phyloP scores from a whole-genome alignment of 64 coral and sea anemone species.

The Dendronephthya gigantea region DNA sequence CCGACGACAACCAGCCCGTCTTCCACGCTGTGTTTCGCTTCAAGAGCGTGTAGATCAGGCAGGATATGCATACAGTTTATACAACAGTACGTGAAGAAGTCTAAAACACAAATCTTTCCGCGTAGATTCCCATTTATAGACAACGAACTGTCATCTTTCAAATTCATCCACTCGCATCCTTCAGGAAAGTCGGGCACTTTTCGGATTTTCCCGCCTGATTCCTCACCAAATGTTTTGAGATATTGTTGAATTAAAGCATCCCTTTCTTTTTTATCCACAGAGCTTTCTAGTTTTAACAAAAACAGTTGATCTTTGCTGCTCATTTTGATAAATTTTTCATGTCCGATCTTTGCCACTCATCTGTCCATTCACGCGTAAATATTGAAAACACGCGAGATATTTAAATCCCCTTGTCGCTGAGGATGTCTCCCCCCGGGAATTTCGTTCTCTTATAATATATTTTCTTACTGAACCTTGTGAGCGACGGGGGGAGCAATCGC shows the following conservation, averaged over 20 bases:
- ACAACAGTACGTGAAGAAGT: constrained; percentile 97
- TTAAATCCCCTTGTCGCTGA: too few relatives aligned
- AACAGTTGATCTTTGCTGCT: neutral
- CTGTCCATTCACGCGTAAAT: neutral
- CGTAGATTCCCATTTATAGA: constrained; percentile 43
- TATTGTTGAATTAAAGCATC: neutral
- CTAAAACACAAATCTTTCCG: constrained; percentile 83
- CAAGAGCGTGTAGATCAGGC: constrained; percentile 71
- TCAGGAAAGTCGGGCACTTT: constrained; percentile 66
- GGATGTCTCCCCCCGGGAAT: too few relatives aligned
- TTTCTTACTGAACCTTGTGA: too few relatives aligned
- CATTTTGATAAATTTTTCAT: neutral
- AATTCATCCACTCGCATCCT: constrained; percentile 76
- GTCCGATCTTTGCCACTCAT: neutral
- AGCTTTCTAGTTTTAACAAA: constrained; percentile 9
- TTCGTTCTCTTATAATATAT: too few relatives aligned
- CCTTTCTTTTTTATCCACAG: neutral
- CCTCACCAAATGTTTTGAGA: neutral
- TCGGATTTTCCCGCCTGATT: neutral
- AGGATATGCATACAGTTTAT: constrained; percentile 99
- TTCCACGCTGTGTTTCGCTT: constrained; percentile 43
- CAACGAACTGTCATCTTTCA: constrained; percentile 25
- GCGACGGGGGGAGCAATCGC: too few relatives aligned
- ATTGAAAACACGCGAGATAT: neutral
- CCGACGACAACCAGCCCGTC: constrained; percentile 78